A percentile compares a stretch with the other conserved stretches of the same genome.
phyloP scores from a whole-genome alignment of 2,113 vertebrate genomes.

The Myocastor coypus region DNA sequence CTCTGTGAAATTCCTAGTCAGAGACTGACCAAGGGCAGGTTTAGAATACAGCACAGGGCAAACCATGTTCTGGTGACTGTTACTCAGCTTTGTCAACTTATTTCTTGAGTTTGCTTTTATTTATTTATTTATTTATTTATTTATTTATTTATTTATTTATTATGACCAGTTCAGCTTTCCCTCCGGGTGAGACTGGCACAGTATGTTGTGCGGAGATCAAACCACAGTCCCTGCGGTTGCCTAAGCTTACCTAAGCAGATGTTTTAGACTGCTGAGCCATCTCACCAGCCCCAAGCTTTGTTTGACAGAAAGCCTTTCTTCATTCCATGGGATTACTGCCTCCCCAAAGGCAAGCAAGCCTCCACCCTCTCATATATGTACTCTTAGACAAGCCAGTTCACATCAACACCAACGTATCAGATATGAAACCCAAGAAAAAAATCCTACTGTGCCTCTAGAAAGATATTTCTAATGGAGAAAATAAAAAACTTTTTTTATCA shows the following conservation, averaged over 20 bases:
- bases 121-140: not conserved
- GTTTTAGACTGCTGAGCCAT: too few relatives aligned
- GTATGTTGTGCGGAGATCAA: too few relatives aligned
- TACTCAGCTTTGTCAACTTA: not conserved
- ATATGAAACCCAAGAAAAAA: not conserved
- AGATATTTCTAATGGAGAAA: slow-evolving; percentile 12
- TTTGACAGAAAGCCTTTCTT: not conserved
- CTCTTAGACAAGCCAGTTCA: not conserved
- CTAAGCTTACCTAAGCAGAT: too few relatives aligned
- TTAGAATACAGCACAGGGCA: not conserved
- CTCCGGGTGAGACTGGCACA: too few relatives aligned
- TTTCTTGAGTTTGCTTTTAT: not conserved
- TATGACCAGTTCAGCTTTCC: too few relatives aligned
- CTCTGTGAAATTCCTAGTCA: not conserved
- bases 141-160: not conserved
- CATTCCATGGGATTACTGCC: not conserved
- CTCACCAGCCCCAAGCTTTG: not conserved
- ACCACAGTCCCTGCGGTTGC: too few relatives aligned
- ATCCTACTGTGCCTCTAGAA: not conserved
- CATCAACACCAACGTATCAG: too few relatives aligned
- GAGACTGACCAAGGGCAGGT: not conserved
- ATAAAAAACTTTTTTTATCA: not conserved
- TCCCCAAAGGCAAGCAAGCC: not conserved
- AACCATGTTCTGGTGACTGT: not conserved
- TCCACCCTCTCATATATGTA: not conserved